A percentile compares a stretch with the other conserved stretches of the same genome.
Conservation (phyloP, 2,113 vertebrate genomes). For the Aegithalos caudatus region DNA sequence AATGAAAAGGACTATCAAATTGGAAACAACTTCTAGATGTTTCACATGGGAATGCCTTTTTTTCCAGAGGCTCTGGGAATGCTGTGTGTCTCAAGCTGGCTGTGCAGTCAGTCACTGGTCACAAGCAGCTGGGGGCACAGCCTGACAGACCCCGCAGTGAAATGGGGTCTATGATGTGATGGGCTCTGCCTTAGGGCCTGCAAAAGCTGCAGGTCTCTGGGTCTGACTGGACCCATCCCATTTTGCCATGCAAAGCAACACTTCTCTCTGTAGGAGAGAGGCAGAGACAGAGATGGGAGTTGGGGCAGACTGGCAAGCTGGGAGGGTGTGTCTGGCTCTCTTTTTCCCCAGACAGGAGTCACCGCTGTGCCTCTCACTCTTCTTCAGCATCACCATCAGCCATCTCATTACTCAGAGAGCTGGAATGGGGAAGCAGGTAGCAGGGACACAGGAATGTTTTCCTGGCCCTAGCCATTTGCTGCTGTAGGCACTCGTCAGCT, state of each 20-base stretch:
- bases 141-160: rapidly evolving
- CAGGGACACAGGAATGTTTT: neutral
- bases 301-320: neutral
- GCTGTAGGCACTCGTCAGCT: neutral
- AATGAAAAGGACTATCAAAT: neutral
- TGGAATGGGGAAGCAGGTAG: neutral
- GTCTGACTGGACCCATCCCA: neutral
- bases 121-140: neutral
- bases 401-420: neutral
- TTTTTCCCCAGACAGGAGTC: neutral
- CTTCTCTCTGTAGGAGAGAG: neutral
- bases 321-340: neutral
- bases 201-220: neutral
- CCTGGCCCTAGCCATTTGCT: neutral
- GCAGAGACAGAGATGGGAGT: neutral
- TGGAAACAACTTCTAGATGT: neutral
- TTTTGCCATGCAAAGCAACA: neutral
- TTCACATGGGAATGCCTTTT: neutral
- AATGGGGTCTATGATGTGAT: neutral
- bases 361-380: rapidly evolving
- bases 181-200: neutral
- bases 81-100: neutral
- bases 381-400: neutral
- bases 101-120: neutral
- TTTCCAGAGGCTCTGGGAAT: neutral